Evolutionary conservation across 2,888 invertebrate genomes (phyloP), one percentile per base, ranked within the genome.

Genomic region (Platycheirus albimanus): DNA sequence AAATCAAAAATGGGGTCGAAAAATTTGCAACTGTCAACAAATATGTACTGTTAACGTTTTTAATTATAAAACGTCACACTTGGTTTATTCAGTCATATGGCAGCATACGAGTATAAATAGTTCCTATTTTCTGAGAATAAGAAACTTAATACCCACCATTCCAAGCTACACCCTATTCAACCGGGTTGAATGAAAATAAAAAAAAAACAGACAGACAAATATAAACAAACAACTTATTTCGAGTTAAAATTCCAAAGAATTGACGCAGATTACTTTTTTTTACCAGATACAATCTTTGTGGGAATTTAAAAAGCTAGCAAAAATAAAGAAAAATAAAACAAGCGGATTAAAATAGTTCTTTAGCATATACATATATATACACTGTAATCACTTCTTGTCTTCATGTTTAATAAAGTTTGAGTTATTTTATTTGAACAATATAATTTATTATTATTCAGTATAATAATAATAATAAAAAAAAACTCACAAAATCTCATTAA

Each of bases 211-310:
- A 24, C 24, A 24, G 3, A 24, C 24, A 24, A 4, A 24, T 33
- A 8, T 11, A 28, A 28, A 15, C 11, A 43, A 43, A n/a, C 36
- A 24, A 10, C 17, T 11, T 19, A 19, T 8, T n/a, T 24, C 36
- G 24, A 41, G 1, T 24, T 10, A 28, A 17, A 56, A 71, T 64
- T 70, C 64, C 43, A 51, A 66, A 13, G 13, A 66, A 58, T 58
- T 66, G 49, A 64, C 63, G 47, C 56, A 64, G 24, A 43, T 41
- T 49, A 36, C 30, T 1, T 33, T 7, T 54, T 33, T 67, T 63
- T 63, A 38, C 38, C 38, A 56, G 45, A 67, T 47, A 72, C 43
- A 47, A 72, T 67, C 36, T 72, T 38, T 64, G n/a, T 61, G 52
- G 17, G 38, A 58, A 58, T 36, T 78, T 45, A 38, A 72, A 61